phyloP scores from a whole-genome alignment of 2,888 invertebrate genomes.

The Furcula furcula region DNA sequence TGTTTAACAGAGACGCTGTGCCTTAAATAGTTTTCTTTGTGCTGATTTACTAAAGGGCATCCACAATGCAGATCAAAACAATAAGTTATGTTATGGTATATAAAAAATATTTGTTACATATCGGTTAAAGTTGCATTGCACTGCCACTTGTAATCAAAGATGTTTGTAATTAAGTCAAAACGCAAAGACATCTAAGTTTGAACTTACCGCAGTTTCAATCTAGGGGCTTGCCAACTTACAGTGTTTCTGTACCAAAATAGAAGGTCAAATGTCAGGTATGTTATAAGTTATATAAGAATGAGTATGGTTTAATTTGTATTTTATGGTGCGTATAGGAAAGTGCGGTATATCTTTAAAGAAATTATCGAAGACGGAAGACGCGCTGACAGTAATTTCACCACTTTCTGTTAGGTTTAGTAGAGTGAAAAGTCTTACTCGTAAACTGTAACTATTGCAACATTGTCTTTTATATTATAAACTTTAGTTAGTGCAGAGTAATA shows the following conservation, averaged over 20 bases:
- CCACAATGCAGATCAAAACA: conserved; percentile 5
- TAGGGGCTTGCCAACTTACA: too few relatives aligned
- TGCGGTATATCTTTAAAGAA: conserved; percentile 19
- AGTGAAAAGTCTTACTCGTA: conserved; percentile 28
- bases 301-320: conserved; percentile 26
- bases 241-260: too few relatives aligned
- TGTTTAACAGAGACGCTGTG: conserved; percentile 1
- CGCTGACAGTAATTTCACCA: conserved; percentile 41
- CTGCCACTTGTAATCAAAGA: too few relatives aligned
- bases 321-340: conserved; percentile 19
- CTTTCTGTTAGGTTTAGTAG: conserved; percentile 36
- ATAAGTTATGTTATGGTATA: conserved; percentile 6
- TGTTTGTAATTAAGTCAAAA: too few relatives aligned
- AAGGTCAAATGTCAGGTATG: background rate
- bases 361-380: conserved; percentile 33
- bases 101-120: too few relatives aligned
- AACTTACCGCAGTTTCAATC: too few relatives aligned
- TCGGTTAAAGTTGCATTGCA: too few relatives aligned
- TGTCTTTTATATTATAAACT: background rate
- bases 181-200: too few relatives aligned
- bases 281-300: conserved; percentile 31
- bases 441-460: conserved; percentile 6
- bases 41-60: conserved; percentile 16
- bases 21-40: conserved; percentile 17
- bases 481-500: too few relatives aligned